Percentiles rank a stretch among this genome's conserved stretches.
phyloP scores from a whole-genome alignment of 2,888 invertebrate species.

The Endotricha flammealis region DNA sequence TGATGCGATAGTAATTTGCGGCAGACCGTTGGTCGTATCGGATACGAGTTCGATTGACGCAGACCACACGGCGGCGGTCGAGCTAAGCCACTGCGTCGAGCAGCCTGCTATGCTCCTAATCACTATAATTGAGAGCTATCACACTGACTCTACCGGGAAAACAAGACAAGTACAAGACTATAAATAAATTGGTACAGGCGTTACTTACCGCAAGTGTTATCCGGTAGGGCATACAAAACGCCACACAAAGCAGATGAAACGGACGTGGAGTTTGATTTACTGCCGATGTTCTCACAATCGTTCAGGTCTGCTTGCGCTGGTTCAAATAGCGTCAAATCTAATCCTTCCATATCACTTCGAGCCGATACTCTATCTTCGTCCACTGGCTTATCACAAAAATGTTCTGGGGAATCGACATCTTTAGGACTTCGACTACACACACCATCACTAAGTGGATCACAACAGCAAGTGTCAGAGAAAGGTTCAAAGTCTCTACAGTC shows the following conservation, averaged over 20 bases:
- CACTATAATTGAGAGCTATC: constrained; percentile 53
- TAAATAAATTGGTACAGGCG: constrained; percentile 35
- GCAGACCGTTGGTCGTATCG: constrained; percentile 71
- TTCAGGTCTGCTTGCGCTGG: constrained; percentile 67
- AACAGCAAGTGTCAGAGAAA: constrained; percentile 80
- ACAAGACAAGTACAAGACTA: constrained; percentile 33
- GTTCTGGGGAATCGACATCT: constrained; percentile 68
- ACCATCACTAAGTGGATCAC: constrained; percentile 70
- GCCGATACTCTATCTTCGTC: constrained; percentile 67
- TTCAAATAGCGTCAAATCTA: constrained; percentile 82
- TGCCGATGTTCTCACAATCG: constrained; percentile 34
- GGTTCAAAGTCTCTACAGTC: constrained; percentile 79
- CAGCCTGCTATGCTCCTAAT: constrained; percentile 48
- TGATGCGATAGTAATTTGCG: constrained; percentile 68
- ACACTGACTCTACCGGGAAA: constrained; percentile 42
- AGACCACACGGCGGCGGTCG: constrained; percentile 44
- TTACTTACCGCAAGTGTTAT: constrained; percentile 56
- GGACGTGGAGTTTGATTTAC: constrained; percentile 33
- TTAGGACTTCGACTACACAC: constrained; percentile 72
- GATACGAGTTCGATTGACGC: constrained; percentile 56
- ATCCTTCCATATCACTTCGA: constrained; percentile 81
- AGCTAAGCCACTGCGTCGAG: constrained; percentile 30
- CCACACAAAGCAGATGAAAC: constrained; percentile 56
- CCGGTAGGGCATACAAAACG: constrained; percentile 56
- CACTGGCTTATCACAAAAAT: constrained; percentile 55